phyloP scores from a whole-genome alignment of 2,113 vertebrate genomes.

The Manacus vitellinus region DNA sequence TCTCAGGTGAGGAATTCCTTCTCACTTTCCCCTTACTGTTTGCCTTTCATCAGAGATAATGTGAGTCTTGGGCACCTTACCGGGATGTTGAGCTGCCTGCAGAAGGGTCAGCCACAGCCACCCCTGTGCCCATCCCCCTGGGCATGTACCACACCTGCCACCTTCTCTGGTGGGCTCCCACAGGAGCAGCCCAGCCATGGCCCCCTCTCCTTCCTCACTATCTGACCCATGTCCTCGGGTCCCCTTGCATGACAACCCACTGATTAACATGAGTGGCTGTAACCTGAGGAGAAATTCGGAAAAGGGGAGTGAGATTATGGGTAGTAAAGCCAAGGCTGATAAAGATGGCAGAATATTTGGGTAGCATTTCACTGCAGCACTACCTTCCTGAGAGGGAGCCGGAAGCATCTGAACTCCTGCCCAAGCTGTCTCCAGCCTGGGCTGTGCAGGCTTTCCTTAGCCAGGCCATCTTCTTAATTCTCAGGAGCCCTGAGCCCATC shows the following conservation, averaged over 20 bases:
- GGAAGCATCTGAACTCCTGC: neutral
- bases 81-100: neutral
- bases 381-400: neutral
- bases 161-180: neutral
- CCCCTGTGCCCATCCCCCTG: rapidly evolving
- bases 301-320: conserved; percentile 52
- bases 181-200: rapidly evolving
- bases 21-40: conserved; percentile 73
- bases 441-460: neutral
- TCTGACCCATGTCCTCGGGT: rapidly evolving
- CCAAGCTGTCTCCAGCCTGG: neutral
- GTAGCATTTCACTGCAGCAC: neutral
- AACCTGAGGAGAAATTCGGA: conserved; percentile 47
- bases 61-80: neutral
- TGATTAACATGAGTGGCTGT: neutral
- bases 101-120: neutral
- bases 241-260: neutral
- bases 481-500: neutral
- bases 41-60: conserved; percentile 68
- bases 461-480: neutral
- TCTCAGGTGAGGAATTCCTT: conserved; percentile 67
- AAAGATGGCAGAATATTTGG: conserved; percentile 15
- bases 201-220: neutral
- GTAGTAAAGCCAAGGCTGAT: neutral
- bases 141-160: rapidly evolving